Evolutionary conservation across 1,140 invertebrate species (phyloP).

Genomic region (Laodelphax striatellus): DNA sequence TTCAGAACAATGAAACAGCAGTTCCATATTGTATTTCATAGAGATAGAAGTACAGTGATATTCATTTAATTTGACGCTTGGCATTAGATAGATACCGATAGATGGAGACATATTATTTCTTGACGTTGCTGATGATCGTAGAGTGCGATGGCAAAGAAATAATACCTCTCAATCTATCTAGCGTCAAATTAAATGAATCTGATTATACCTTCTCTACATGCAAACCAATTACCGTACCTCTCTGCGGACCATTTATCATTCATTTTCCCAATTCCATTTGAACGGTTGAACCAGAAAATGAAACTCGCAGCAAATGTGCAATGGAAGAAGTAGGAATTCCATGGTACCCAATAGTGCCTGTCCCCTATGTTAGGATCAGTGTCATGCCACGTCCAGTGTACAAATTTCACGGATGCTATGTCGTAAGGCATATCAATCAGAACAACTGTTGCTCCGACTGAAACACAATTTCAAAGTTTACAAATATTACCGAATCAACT

Average conservation of each 20-base stretch:
- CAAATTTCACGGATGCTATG: conserved; percentile 63
- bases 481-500: neutral
- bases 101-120: too few species aligned
- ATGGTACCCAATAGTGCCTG: conserved; percentile 63
- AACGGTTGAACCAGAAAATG: conserved; percentile 48
- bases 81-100: too few species aligned
- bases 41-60: too few species aligned
- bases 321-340: conserved; percentile 75
- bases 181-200: too few species aligned
- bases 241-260: neutral
- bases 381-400: conserved; percentile 80
- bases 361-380: conserved; percentile 72
- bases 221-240: neutral
- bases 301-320: conserved; percentile 60
- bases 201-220: too few species aligned
- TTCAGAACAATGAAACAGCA: too few species aligned
- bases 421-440: conserved; percentile 71
- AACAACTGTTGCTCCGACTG: conserved; percentile 57
- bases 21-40: too few species aligned
- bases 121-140: too few species aligned
- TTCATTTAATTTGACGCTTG: too few species aligned
- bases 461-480: neutral
- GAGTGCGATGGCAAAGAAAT: too few species aligned
- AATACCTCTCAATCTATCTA: too few species aligned
- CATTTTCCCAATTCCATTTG: too few species aligned